These are phyloP conservation scores for Sciurus vulgaris DNA, from an alignment of 2,797 vertebrate species.

Conservation along the genomic window DNA sequence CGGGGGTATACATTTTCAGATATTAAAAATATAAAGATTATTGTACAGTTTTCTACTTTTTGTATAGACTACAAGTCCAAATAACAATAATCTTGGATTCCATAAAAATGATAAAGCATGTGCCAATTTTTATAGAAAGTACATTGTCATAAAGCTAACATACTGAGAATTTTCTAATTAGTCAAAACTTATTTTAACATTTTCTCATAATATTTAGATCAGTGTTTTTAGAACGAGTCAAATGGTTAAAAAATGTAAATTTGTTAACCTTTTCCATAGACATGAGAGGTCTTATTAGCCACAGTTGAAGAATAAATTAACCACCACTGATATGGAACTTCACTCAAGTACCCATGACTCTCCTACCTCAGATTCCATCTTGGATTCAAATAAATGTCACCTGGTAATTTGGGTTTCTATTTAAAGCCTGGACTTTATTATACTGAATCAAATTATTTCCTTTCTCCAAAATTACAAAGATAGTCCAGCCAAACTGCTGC, in stretches of 20 bases:
- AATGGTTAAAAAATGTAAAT: neutral
- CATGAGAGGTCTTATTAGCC: neutral
- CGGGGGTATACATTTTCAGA: neutral
- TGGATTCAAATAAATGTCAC: conserved; percentile 50
- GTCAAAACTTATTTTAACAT: neutral
- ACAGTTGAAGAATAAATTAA: conserved; percentile 32
- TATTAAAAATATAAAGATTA: neutral
- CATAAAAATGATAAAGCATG: neutral
- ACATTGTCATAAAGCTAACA: neutral
- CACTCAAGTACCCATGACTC: neutral
- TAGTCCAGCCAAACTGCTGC: neutral
- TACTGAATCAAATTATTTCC: conserved; percentile 42
- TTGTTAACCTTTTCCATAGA: neutral
- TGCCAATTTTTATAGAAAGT: neutral
- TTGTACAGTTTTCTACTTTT: neutral
- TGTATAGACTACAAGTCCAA: neutral
- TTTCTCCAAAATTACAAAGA: neutral
- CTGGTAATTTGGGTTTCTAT: conserved; percentile 12
- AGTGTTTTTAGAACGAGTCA: conserved; percentile 28
- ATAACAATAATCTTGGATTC: neutral
- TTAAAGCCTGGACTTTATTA: conserved; percentile 51
- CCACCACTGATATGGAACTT: neutral
- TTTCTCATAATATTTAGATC: neutral
- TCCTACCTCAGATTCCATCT: neutral
- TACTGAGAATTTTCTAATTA: neutral